Base-by-base conservation (phyloP, 2,113 vertebrate genomes). In the Sarotherodon lohbergeri region DNA sequence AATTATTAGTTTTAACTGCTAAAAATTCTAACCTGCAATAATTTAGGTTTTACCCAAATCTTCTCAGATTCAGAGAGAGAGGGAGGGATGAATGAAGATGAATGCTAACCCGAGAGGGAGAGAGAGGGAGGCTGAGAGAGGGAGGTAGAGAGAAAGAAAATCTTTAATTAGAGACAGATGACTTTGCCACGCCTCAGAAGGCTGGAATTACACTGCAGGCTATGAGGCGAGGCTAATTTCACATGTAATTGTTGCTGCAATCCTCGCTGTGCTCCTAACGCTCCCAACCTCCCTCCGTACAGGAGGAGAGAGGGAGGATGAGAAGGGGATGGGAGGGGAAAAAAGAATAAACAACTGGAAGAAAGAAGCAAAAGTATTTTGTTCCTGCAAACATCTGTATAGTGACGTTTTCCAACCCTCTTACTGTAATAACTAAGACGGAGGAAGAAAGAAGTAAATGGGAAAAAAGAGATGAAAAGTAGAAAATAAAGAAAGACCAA, bases 161-260 rank as follows among this genome's bases (percentile, higher is more conserved):
- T 94, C 88, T 95, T 94, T 97, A 95, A 96, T 96, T 95, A 95
- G 93, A 91, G 91, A 91, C 94, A 96, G 94, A 93, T 89, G 89
- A 91, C 57, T 95, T 76, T 93, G 93, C 90, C 90, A 96, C 92
- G 90, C 93, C 94, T 96, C 94, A 94, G 92, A 95, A 95, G 95
- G 94, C 95, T 96, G 91, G 93, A 96, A 96, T 96, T 90, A 88
- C 94, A 94, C 95, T 93, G 92, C 88, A 93, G 91, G 92, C 94
- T 94, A 88, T 90, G 90, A 96, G 93, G 92, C 94, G 88, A 90
- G 92, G 94, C 88, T 90, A 94, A 95, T 96, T 95, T 95, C 94
- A 94, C 89, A 85, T 94, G 94, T 95, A 95, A 95, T 95, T 95
- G 94, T 96, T 93, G 93, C 92, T 90, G 90, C 89, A 91, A 89